Evolutionary conservation across 2,797 vertebrate genomes (phyloP).

Genomic region (Borostomias antarcticus): DNA sequence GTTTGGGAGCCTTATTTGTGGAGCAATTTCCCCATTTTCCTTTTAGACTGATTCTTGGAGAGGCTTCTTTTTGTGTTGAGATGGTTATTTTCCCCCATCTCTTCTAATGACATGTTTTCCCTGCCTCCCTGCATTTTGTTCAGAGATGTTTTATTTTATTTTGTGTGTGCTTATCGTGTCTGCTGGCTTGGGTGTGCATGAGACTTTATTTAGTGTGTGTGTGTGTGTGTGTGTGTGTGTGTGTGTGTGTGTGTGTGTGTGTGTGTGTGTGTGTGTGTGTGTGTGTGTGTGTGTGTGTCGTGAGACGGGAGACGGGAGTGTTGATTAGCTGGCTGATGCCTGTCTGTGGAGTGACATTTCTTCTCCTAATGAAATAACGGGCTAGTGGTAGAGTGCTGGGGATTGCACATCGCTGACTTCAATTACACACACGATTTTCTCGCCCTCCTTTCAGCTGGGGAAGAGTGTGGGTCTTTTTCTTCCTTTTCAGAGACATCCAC

Average conservation of each 20-base stretch:
- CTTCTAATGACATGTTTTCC: conserved; percentile 33
- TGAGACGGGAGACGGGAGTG: conserved; percentile 32
- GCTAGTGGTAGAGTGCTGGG: conserved; percentile 60
- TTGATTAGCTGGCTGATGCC: conserved; percentile 57
- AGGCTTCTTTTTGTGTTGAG: conserved; percentile 43
- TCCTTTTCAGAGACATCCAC: conserved; percentile 51
- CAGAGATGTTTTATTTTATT: background rate
- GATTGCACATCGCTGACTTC: conserved; percentile 74
- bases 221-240: conserved; percentile 6
- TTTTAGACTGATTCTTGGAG: conserved; percentile 11
- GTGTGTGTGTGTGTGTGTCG: conserved; percentile 15
- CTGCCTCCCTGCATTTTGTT: conserved; percentile 49
- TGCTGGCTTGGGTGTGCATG: conserved; percentile 5
- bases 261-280: conserved; percentile 9
- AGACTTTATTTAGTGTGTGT: conserved; percentile 28
- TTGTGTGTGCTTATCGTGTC: conserved; percentile 31
- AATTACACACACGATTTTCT: conserved; percentile 70
- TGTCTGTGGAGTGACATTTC: conserved; percentile 68
- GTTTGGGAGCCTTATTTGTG: conserved; percentile 16
- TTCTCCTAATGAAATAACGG: conserved; percentile 79
- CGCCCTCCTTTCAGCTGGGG: conserved; percentile 47
- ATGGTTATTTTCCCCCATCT: conserved; percentile 36
- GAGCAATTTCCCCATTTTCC: conserved; percentile 6
- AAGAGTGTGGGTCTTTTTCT: conserved; percentile 47
- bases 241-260: conserved; percentile 1